Conservation (phyloP, 2,888 invertebrate genomes). For the Himalopsyche kuldschensis region DNA sequence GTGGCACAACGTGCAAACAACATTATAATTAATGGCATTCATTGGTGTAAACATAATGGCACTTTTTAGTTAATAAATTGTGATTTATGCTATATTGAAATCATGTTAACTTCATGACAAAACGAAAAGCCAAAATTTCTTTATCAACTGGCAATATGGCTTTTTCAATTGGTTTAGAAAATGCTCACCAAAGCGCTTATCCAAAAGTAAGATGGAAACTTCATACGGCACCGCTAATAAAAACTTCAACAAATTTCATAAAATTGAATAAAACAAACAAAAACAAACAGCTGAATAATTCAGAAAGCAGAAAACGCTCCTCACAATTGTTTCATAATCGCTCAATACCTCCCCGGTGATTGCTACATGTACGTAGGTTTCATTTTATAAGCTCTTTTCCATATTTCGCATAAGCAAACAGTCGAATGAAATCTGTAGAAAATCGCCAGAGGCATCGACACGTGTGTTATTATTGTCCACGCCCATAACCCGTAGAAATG, state of each 20-base stretch:
- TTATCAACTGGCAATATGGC: background rate
- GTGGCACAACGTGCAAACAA: background rate
- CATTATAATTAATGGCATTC: background rate
- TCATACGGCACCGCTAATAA: background rate
- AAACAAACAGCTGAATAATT: background rate
- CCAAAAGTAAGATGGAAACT: background rate
- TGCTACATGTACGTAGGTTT: slow-evolving; percentile 84
- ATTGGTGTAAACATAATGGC: background rate
- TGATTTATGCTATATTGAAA: background rate
- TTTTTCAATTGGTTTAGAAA: background rate
- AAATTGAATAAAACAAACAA: background rate
- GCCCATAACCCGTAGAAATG: slow-evolving; percentile 93
- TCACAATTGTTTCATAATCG: slow-evolving; percentile 45
- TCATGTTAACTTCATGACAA: background rate
- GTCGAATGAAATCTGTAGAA: slow-evolving; percentile 95
- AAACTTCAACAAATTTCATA: background rate
- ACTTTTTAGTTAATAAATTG: background rate
- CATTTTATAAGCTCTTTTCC: slow-evolving; percentile 94
- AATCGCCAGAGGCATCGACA: slow-evolving; percentile 89
- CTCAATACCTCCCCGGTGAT: slow-evolving; percentile 50
- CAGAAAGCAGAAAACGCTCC: slow-evolving; percentile 30
- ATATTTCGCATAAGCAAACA: slow-evolving; percentile 93
- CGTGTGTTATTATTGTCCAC: slow-evolving; percentile 94
- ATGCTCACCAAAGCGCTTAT: background rate
- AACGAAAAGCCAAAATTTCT: background rate